phyloP scores from a whole-genome alignment of 2,797 vertebrate genomes.

The Macrochelys suwanniensis region DNA sequence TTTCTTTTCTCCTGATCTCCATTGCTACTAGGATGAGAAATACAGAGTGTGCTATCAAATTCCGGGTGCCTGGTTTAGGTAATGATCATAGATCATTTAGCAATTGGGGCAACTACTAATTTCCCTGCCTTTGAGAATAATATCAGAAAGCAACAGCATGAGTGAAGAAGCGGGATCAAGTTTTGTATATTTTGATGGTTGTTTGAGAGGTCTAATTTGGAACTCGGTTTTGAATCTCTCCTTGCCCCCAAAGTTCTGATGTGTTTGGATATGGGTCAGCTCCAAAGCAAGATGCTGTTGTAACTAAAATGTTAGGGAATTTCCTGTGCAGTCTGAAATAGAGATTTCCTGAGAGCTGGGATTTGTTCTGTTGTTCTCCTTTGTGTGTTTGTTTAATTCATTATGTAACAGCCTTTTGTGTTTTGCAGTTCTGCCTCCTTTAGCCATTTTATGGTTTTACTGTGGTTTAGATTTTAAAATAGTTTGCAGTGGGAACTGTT shows the following conservation, averaged over 20 bases:
- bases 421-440: constrained; percentile 5
- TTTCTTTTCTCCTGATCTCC: not conserved
- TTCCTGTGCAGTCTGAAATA: constrained; percentile 40
- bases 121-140: not conserved
- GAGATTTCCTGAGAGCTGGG: not conserved
- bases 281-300: not conserved
- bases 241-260: not conserved
- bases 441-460: not conserved
- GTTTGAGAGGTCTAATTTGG: not conserved
- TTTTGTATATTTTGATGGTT: not conserved
- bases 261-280: not conserved
- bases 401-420: constrained; percentile 43
- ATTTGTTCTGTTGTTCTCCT: not conserved
- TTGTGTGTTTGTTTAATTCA: not conserved
- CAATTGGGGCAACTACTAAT: not conserved
- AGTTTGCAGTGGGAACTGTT: constrained; percentile 27
- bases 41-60: not conserved
- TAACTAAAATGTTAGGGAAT: not conserved
- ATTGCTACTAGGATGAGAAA: not conserved
- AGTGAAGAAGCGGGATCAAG: not conserved
- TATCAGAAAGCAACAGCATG: not conserved
- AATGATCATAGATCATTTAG: not conserved
- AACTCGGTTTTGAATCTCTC: not conserved
- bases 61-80: not conserved
- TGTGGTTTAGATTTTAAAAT: constrained; percentile 1